Base-by-base conservation (phyloP, 2,113 vertebrate genomes). In the Gallinago media region DNA sequence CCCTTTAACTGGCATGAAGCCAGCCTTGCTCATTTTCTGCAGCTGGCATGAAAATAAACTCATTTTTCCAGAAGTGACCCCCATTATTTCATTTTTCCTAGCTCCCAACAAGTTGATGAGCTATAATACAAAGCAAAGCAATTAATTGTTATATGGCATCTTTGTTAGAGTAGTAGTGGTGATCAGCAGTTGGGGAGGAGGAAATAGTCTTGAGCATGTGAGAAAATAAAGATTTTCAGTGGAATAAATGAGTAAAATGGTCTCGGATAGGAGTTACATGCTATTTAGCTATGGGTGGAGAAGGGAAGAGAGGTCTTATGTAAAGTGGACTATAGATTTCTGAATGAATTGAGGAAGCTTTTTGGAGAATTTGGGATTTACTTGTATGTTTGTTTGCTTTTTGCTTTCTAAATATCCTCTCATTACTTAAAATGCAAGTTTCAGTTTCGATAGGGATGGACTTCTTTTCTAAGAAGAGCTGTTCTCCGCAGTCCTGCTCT, bases 21-120 rank as follows among this genome's bases (percentile, higher is more conserved):
- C 98, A 98, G 72, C 86, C 95, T 88, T 97, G 94, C 62, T 96
- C 96, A 97, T 98, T 98, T 98, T 97, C 97, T 98, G 97, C 97
- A 98, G 97, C 97, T 98, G 97, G 97, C 97, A 97, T 97, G 94
- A 98, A 97, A 96, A 97, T 97, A 98, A 98, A 98, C 97, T 97
- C 97, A 97, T 98, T 98, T 97, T 97, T 97, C 96, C 97, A 97
- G 94, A 98, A 98, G 97, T 98, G 98, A 98, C 97, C 97, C 97
- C 96, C 97, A 96, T 98, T 98, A 97, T 97, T 98, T 98, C 95
- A 98, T 98, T 98, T 98, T 97, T 94, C 96, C 92, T 94, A 97
- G 97, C 96, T 98, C 92, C 90, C 95, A 97, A 97, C 87, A 95
- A 96, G 94, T 95, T 97, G 97, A 97, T 98, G 95, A 96, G 95